Percentiles rank a stretch among this genome's conserved stretches.
phyloP scores from a whole-genome alignment of 2,888 invertebrate genomes.

The Geophilus truncorum region DNA sequence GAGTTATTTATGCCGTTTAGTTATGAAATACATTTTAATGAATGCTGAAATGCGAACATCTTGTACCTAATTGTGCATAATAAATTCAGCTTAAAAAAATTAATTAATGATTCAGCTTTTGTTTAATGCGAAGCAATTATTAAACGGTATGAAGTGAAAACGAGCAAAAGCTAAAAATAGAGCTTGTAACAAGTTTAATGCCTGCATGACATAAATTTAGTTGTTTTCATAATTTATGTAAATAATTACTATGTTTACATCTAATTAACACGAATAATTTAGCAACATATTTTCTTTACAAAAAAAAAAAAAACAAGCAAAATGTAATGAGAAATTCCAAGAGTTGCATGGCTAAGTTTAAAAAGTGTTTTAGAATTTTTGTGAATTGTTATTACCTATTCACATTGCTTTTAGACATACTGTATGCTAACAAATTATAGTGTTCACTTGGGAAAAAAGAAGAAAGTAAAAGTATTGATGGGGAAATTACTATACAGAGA shows the following conservation, averaged over 20 bases:
- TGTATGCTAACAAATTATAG: not conserved
- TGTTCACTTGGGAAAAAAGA: not conserved
- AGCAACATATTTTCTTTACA: not conserved
- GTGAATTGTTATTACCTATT: not conserved
- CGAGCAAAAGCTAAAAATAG: not conserved
- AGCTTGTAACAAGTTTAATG: not conserved
- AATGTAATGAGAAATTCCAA: too few species aligned
- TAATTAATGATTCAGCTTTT: not conserved
- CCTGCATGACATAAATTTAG: not conserved
- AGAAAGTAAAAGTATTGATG: not conserved
- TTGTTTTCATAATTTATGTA: not conserved
- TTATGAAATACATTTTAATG: not conserved
- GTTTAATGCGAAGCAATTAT: not conserved
- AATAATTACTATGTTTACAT: not conserved
- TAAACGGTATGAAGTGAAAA: not conserved
- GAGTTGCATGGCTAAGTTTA: too few species aligned
- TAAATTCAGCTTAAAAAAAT: not conserved
- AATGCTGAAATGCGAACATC: not conserved
- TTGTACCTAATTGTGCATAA: not conserved
- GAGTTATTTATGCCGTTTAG: not conserved
- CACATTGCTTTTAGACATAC: not conserved
- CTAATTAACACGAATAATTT: not conserved
- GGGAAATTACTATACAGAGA: not conserved
- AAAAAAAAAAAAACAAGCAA: not conserved
- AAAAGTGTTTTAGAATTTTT: not conserved